A percentile compares a stretch with the other conserved stretches of the same genome.
Conservation (phyloP, 2,113 vertebrate genomes). For the Peucedramus taeniatus region DNA sequence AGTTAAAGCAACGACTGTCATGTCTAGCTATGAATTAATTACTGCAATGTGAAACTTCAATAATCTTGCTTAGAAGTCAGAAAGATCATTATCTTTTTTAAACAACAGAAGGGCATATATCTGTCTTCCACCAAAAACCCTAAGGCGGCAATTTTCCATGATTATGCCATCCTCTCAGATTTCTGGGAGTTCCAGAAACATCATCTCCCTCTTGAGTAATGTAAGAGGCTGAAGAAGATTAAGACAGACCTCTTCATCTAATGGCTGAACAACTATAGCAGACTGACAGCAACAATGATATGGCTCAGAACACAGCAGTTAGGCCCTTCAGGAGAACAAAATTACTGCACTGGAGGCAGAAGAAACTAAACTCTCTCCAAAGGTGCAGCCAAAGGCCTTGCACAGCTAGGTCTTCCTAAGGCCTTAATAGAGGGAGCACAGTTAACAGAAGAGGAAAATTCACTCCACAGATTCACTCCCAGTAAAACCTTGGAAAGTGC, state of each 20-base stretch:
- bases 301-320: not conserved
- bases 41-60: not conserved
- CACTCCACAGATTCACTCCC: not conserved
- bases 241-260: not conserved
- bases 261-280: not conserved
- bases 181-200: not conserved
- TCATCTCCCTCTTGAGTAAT: not conserved
- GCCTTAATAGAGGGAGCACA: not conserved
- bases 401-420: not conserved
- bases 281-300: not conserved
- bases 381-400: not conserved
- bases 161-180: not conserved
- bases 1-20: not conserved
- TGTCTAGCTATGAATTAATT: not conserved
- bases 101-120: not conserved
- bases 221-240: not conserved
- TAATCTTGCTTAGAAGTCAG: not conserved
- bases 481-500: not conserved
- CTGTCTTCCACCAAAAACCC: not conserved
- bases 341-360: not conserved
- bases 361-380: not conserved
- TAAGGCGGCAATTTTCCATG: not conserved
- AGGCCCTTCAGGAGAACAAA: not conserved
- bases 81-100: not conserved
- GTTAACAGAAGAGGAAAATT: not conserved